Evolutionary conservation across 2,113 vertebrate species (phyloP).

Genomic region (Pyrgilauda ruficollis): DNA sequence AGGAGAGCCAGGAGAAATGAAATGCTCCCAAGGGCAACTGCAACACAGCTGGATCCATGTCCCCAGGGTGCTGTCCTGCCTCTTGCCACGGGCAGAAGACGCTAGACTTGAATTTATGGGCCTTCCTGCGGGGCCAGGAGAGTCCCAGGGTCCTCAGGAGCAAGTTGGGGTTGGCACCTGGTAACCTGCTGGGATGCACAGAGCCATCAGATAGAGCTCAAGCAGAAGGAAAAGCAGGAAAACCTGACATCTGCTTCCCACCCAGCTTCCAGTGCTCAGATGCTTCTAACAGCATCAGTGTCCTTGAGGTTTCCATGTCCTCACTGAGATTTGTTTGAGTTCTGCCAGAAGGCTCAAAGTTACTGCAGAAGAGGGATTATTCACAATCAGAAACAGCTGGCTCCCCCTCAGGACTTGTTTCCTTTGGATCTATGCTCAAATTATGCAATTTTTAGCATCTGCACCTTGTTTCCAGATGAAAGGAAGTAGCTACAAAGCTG

Average conservation of each 20-base stretch:
- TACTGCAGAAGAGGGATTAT: neutral
- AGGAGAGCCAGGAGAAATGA: neutral
- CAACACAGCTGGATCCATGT: neutral
- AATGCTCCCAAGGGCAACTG: neutral
- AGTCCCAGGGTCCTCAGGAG: rapidly evolving
- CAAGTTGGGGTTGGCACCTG: neutral
- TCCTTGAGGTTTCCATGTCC: neutral
- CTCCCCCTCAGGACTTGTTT: neutral
- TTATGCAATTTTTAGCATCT: neutral
- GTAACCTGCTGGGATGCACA: neutral
- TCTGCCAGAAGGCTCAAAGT: neutral
- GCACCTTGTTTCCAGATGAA: neutral
- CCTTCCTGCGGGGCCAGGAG: rapidly evolving
- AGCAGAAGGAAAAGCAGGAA: neutral
- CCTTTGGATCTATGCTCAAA: neutral
- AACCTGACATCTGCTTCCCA: neutral
- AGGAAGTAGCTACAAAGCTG: neutral
- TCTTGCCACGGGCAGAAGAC: neutral
- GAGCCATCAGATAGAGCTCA: rapidly evolving
- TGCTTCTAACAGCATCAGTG: neutral
- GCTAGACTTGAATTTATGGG: neutral
- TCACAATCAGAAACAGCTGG: neutral
- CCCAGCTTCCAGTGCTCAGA: neutral
- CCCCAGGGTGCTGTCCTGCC: neutral
- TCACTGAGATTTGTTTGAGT: neutral